Conservation (phyloP, 2,888 invertebrate genomes). For the Drosophila nr. perissopoda region DNA sequence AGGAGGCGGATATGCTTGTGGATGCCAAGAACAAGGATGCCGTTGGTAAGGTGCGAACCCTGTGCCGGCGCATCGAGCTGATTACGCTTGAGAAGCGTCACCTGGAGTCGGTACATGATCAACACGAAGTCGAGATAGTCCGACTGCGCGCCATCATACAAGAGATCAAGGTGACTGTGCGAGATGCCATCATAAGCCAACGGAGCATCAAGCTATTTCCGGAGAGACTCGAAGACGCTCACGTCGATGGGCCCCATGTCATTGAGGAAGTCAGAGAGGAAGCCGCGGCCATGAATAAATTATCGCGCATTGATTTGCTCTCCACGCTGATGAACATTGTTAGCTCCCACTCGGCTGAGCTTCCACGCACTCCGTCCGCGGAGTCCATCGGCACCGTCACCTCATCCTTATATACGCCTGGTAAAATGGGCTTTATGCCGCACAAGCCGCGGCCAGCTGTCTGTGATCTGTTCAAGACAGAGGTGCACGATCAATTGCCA, state of each 20-base stretch:
- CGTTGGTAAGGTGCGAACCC: slow-evolving; percentile 85
- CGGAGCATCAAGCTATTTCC: slow-evolving; percentile 52
- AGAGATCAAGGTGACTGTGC: slow-evolving; percentile 88
- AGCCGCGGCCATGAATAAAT: slow-evolving; percentile 83
- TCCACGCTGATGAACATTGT: slow-evolving; percentile 85
- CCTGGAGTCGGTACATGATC: slow-evolving; percentile 82
- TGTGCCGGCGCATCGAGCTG: slow-evolving; percentile 83
- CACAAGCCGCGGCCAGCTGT: slow-evolving; percentile 82
- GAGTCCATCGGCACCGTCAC: slow-evolving; percentile 78
- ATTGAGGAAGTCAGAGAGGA: slow-evolving; percentile 61
- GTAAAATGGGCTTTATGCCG: slow-evolving; percentile 89
- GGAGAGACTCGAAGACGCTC: slow-evolving; percentile 42
- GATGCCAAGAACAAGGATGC: slow-evolving; percentile 85
- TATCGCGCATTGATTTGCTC: slow-evolving; percentile 87
- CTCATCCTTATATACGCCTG: slow-evolving; percentile 87
- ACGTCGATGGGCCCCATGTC: slow-evolving; percentile 53
- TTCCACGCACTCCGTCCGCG: slow-evolving; percentile 80
- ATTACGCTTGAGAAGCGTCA: slow-evolving; percentile 76
- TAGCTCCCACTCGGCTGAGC: slow-evolving; percentile 73
- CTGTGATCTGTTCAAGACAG: slow-evolving; percentile 77
- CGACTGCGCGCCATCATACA: slow-evolving; percentile 87
- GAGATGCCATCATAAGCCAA: slow-evolving; percentile 86
- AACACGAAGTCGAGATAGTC: slow-evolving; percentile 86
- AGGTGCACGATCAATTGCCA: slow-evolving; percentile 64
- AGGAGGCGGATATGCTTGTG: slow-evolving; percentile 84